phyloP scores from a whole-genome alignment of 2,797 vertebrate species.

The Psittacula derbiana region DNA sequence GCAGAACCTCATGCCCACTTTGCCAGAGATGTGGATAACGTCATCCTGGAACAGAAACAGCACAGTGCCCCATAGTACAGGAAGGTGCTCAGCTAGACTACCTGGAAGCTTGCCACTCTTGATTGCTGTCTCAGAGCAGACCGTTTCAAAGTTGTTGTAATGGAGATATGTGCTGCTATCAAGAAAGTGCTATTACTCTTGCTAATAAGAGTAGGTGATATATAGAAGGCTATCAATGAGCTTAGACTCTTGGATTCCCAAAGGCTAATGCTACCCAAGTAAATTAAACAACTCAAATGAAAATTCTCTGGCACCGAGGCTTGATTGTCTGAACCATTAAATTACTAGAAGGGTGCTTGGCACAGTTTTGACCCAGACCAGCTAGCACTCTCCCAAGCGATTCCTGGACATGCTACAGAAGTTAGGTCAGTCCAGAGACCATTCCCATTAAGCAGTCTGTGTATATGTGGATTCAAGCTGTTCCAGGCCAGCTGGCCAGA shows the following conservation, averaged over 20 bases:
- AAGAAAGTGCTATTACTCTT: conserved; percentile 42
- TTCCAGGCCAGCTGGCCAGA: not conserved
- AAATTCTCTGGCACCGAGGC: conserved; percentile 31
- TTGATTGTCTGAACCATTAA: conserved; percentile 25
- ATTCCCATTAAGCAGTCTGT: not conserved
- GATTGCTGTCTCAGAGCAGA: conserved; percentile 14
- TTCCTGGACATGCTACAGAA: conserved; percentile 22
- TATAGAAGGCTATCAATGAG: conserved; percentile 38
- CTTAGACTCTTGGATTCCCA: conserved; percentile 23
- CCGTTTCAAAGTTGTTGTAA: not conserved
- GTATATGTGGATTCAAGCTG: not conserved
- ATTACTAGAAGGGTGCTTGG: conserved; percentile 46
- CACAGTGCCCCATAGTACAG: not conserved
- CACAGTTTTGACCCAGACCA: not conserved
- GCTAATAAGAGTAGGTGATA: conserved; percentile 43
- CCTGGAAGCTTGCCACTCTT: conserved; percentile 40
- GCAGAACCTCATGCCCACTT: not conserved
- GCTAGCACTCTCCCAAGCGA: not conserved
- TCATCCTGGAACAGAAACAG: not conserved
- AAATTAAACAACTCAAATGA: conserved; percentile 45
- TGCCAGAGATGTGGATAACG: not conserved
- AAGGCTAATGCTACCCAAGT: conserved; percentile 37
- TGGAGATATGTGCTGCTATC: not conserved
- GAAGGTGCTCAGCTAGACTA: not conserved
- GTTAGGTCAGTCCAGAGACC: not conserved